Evolutionary conservation across 2,113 vertebrate genomes (phyloP).

Genomic region (Ardeotis arabs): DNA sequence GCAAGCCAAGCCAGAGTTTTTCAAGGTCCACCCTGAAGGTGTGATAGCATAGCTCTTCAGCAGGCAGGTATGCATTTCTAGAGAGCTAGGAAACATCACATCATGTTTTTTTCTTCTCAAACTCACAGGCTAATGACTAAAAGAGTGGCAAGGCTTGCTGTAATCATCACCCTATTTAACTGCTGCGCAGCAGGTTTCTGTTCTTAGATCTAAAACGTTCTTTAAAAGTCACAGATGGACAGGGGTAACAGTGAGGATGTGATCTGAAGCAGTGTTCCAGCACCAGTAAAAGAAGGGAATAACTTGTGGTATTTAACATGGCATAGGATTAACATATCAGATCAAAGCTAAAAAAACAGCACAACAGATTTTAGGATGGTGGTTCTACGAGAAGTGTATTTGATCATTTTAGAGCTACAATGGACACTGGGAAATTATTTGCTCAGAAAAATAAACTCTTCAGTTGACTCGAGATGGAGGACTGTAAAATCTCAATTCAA

Average conservation of each 20-base stretch:
- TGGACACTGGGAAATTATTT: not conserved
- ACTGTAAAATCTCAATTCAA: not conserved
- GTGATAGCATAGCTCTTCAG: not conserved
- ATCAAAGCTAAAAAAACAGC: not conserved
- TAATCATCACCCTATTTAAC: not conserved
- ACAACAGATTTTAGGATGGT: not conserved
- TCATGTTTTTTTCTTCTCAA: not conserved
- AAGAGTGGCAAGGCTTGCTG: not conserved
- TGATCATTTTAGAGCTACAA: not conserved
- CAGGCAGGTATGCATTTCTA: not conserved
- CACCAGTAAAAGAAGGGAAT: not conserved
- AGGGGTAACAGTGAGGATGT: not conserved
- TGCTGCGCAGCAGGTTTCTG: not conserved
- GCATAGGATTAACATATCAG: not conserved
- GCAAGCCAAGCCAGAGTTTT: not conserved
- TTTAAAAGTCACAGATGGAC: not conserved
- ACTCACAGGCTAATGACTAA: not conserved
- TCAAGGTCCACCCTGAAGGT: not conserved
- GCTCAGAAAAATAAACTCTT: not conserved
- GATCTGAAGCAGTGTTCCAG: not conserved
- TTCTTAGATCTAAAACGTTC: not conserved
- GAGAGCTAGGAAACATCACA: not conserved
- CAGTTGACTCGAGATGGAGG: not conserved
- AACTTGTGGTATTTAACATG: not conserved
- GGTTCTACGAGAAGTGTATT: not conserved